Conservation (phyloP, 2,888 invertebrate species). For the Candidula unifasciata region DNA sequence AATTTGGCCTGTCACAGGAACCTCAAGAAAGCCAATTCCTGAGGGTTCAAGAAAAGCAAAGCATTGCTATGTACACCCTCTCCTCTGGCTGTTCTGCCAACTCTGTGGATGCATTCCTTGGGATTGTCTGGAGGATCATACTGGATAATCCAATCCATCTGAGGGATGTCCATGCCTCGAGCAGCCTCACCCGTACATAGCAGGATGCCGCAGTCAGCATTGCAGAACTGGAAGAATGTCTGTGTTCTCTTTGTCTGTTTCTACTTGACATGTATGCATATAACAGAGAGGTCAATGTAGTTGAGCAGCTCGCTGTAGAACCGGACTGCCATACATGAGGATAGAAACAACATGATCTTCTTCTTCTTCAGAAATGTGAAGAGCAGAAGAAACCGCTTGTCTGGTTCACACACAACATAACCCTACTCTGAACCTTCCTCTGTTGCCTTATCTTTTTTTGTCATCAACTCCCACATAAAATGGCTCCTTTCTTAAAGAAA, state of each 20-base stretch:
- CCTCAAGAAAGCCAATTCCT: slow-evolving; percentile 95
- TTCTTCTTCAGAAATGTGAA: slow-evolving; percentile 98
- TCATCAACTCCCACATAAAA: slow-evolving; percentile 96
- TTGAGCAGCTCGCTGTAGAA: slow-evolving; percentile 96
- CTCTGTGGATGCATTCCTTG: slow-evolving; percentile 98
- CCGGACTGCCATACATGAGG: slow-evolving; percentile 97
- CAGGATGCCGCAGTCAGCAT: slow-evolving; percentile 93
- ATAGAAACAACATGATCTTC: slow-evolving; percentile 97
- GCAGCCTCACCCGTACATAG: slow-evolving; percentile 99
- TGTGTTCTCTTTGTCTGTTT: slow-evolving; percentile 96
- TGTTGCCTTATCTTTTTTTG: slow-evolving; percentile 80
- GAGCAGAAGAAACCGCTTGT: slow-evolving; percentile 94
- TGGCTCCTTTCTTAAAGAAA: slow-evolving; percentile 95
- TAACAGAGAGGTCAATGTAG: slow-evolving; percentile 96
- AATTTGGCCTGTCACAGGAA: slow-evolving; percentile 95
- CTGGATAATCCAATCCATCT: slow-evolving; percentile 99
- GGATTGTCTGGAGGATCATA: slow-evolving; percentile 99
- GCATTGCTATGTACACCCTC: slow-evolving; percentile 95
- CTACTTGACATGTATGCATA: slow-evolving; percentile 98
- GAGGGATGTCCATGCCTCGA: slow-evolving; percentile 90
- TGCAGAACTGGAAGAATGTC: slow-evolving; percentile 98
- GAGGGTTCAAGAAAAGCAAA: slow-evolving; percentile 92
- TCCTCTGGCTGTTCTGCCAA: slow-evolving; percentile 97
- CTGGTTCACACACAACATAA: slow-evolving; percentile 96
- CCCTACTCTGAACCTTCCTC: slow-evolving; percentile 83